Base-by-base conservation (phyloP, 2,113 vertebrate species). In the Stomatorhinus ivindoensis region DNA sequence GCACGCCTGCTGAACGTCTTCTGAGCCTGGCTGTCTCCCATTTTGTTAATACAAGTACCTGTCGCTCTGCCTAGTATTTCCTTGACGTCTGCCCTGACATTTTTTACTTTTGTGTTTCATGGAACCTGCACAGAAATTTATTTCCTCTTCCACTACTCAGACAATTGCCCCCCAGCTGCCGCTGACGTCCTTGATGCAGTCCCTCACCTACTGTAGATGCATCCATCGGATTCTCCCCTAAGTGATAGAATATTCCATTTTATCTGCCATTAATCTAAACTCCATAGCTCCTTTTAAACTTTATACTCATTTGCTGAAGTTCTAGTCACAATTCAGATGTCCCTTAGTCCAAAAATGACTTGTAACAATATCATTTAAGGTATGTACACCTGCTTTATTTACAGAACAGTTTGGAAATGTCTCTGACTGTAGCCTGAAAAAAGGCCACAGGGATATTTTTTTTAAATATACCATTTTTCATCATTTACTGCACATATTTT, bases 231-330 rank as follows among this genome's bases (percentile, higher is more conserved):
- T 27, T 86, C 83, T 50, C 83, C 83, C 83, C 46, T 4, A n/a
- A 86, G 83, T 86, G 44, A 86, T 86, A 47, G 4, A 86, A 86
- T 48, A 86, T 86, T 86, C 83, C 47, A 47, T 47, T 24, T 86
- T 50, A 86, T 48, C 83, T 47, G 27, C 46, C 46, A 86, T 86
- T 86, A 86, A 86, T 86, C 24, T n/a, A 86, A 86, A 80, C 31
- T 80, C 17, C 4, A 21, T 7, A 42, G 3, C 35, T 42, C 31
- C 35, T 19, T 80, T 80, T 80, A 80, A 80, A 42, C 73, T 80
- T 42, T 19, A 35, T 80, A 39, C 31, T 80, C 73, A 80, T 15
- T 80, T 42, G 73, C 1, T 39, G 73, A 80, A 80, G 73, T 80
- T 42, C 35, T 80, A 39, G 73, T 27, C 73, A 6, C 19, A 42